Evolutionary conservation across 2,113 vertebrate species (phyloP), one percentile per base, ranked within the genome.

Genomic region (Pyrgilauda ruficollis): DNA sequence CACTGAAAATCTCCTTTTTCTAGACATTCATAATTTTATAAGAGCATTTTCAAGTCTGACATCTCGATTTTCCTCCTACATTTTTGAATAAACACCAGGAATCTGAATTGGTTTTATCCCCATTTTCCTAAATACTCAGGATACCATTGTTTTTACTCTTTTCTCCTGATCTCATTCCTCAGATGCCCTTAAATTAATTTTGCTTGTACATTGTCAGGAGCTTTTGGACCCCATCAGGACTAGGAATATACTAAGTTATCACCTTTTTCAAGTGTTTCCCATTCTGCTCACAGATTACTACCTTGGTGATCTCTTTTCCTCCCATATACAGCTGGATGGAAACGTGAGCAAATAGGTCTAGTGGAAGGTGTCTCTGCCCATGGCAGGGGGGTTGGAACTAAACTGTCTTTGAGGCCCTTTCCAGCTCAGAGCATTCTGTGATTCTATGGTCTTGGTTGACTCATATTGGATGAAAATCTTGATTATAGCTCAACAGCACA

Each of bases 371-470:
- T 15, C 13, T 21, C 31, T 49, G 43, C 4, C 26, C 26, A 10
- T 1, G 4, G 14, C 17, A 27, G 17, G 2, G 10, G 4, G 0
- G 0, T 10, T 64, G 10, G 30, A 18, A 31, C 11, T 35, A 64
- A 50, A 50, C 15, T 27, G 7, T 58, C 14, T 58, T 56, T 43
- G 8, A 43, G 9, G 6, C 10, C 14, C 35, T 31, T 88, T 73
- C 7, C 22, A 63, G 23, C 9, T 6, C 43, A 50, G 67, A 49
- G 7, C 6, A 35, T 58, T 58, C 35, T 37, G 8, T 28, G 37
- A 52, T 27, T 74, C 27, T 74, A 1, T 46, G 13, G 9, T 49
- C 16, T 33, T 66, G 21, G 2, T 56, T 35, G 16, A 23, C 44
- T 84, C 30, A 35, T 55, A 68, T 0, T 61, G 17, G 35, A 23